phyloP scores from a whole-genome alignment of 2,113 vertebrate genomes.

The Mormyrus lacerda region DNA sequence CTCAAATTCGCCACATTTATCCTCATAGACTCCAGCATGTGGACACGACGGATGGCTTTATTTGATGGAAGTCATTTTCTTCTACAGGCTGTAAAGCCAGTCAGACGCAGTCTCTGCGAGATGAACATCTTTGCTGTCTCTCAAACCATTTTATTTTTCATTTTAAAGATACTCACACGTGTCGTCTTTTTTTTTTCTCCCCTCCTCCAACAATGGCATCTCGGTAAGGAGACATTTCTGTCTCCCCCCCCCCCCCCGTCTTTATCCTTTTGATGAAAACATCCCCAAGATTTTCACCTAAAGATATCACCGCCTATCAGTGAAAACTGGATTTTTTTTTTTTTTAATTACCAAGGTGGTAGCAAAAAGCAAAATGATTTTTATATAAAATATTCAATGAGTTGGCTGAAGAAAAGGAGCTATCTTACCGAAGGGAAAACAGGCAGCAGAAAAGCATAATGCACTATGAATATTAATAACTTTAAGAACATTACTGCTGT shows the following conservation, averaged over 20 bases:
- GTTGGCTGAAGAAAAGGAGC: not conserved
- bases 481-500: not conserved
- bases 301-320: not conserved
- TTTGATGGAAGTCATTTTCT: slow-evolving; percentile 14
- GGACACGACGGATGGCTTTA: not conserved
- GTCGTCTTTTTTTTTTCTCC: not conserved
- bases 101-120: not conserved
- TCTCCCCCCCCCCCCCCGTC: not conserved
- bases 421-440: not conserved
- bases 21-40: not conserved
- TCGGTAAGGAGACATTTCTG: not conserved
- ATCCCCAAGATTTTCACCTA: not conserved
- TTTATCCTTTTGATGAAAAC: not conserved
- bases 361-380: not conserved
- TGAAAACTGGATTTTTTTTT: not conserved
- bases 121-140: slow-evolving; percentile 5
- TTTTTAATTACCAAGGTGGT: not conserved
- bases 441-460: not conserved
- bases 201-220: not conserved
- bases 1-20: slow-evolving; percentile 14
- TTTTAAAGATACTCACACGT: not conserved
- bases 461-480: not conserved
- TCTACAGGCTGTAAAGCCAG: not conserved
- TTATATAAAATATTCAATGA: not conserved
- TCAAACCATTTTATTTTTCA: not conserved